Evolutionary conservation across 2,797 vertebrate genomes (phyloP).

Genomic region (Bryconaethiops microstoma): DNA sequence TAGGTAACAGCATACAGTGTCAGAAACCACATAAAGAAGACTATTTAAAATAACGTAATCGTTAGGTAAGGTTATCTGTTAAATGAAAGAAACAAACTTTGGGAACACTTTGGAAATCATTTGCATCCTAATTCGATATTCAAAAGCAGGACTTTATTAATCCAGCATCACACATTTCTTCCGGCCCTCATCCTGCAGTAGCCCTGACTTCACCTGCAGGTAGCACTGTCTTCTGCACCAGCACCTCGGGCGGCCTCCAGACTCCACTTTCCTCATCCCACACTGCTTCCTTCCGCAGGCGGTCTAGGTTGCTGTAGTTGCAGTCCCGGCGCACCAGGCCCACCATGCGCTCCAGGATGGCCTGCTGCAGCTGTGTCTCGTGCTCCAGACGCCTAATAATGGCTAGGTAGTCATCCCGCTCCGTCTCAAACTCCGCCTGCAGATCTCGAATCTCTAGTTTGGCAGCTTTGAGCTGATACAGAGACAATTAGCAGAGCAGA

Average conservation of each 20-base stretch:
- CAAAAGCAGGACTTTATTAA: background rate
- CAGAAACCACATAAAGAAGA: background rate
- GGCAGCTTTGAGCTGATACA: slow-evolving; percentile 82
- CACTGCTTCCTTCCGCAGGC: slow-evolving; percentile 74
- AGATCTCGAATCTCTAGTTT: slow-evolving; percentile 88
- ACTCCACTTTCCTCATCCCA: slow-evolving; percentile 86
- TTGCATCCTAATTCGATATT: background rate
- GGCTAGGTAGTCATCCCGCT: slow-evolving; percentile 84
- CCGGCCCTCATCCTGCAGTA: background rate
- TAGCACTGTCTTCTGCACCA: slow-evolving; percentile 81
- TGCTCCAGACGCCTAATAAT: slow-evolving; percentile 82
- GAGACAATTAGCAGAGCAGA: too few species aligned
- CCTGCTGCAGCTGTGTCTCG: slow-evolving; percentile 81
- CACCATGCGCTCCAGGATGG: slow-evolving; percentile 85
- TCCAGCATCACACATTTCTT: background rate
- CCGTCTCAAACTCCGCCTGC: slow-evolving; percentile 86
- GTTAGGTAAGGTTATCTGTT: too few species aligned
- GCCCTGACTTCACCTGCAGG: slow-evolving; percentile 78
- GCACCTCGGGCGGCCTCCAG: slow-evolving; percentile 88
- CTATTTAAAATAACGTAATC: background rate
- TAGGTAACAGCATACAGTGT: background rate
- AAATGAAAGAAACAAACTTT: too few species aligned
- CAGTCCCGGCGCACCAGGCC: slow-evolving; percentile 83
- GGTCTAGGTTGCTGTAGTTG: slow-evolving; percentile 90
- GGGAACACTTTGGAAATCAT: too few species aligned